A percentile compares a stretch with the other conserved stretches of the same genome.
Evolutionary conservation across 2,888 invertebrate genomes (phyloP).

Genomic region (Hirtodrosophila confusa): DNA sequence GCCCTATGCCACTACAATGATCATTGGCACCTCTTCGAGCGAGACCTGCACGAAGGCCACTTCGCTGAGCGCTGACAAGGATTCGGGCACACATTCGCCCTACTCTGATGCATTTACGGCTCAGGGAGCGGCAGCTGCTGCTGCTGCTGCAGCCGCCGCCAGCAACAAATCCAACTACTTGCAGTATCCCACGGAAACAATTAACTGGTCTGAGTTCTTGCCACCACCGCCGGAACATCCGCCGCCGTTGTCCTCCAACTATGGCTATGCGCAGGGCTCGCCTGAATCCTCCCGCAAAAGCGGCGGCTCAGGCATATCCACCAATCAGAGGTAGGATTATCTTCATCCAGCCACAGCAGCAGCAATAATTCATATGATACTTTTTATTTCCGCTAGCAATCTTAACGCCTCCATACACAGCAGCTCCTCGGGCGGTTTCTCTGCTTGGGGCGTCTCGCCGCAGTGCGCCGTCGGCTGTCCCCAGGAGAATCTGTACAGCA

Average conservation of each 20-base stretch:
- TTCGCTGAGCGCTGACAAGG: slow-evolving; percentile 83
- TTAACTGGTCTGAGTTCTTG: slow-evolving; percentile 86
- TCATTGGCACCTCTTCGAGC: slow-evolving; percentile 85
- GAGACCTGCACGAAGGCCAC: slow-evolving; percentile 84
- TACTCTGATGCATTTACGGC: slow-evolving; percentile 82
- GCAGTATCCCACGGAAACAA: slow-evolving; percentile 84
- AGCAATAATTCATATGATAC: neutral
- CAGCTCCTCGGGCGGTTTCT: slow-evolving; percentile 84
- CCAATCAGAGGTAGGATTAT: slow-evolving; percentile 82
- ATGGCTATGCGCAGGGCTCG: slow-evolving; percentile 83
- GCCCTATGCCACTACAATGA: slow-evolving; percentile 91
- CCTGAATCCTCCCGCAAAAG: slow-evolving; percentile 84
- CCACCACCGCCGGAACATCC: slow-evolving; percentile 87
- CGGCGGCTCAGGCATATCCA: slow-evolving; percentile 84
- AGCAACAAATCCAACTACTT: slow-evolving; percentile 80
- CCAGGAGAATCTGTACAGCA: slow-evolving; percentile 83
- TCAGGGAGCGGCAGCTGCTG: slow-evolving; percentile 67
- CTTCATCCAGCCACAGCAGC: slow-evolving; percentile 6
- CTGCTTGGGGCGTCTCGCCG: slow-evolving; percentile 84
- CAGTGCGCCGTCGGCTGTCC: slow-evolving; percentile 77
- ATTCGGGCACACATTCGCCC: slow-evolving; percentile 84
- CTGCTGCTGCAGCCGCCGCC: slow-evolving; percentile 43
- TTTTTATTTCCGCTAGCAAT: slow-evolving; percentile 53
- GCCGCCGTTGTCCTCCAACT: slow-evolving; percentile 85
- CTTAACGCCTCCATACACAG: slow-evolving; percentile 84